phyloP scores from a whole-genome alignment of 2,888 invertebrate genomes.

The Rhamphomyia laevipes region DNA sequence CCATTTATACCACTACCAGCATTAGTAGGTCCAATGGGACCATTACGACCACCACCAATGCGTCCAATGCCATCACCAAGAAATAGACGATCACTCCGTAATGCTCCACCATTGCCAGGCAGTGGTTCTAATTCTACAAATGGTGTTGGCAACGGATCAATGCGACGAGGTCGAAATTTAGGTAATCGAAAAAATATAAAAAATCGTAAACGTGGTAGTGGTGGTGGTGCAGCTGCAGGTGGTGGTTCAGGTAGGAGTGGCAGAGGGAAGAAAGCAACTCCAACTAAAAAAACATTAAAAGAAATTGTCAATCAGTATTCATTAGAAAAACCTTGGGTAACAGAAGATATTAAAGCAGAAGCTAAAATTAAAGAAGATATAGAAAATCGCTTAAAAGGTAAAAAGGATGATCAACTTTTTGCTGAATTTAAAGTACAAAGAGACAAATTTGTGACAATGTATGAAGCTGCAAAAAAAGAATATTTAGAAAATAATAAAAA shows the following conservation, averaged over 20 bases:
- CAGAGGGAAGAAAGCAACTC: constrained; percentile 17
- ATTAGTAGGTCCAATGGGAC: constrained; percentile 10
- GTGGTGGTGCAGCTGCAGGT: neutral
- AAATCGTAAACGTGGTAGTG: constrained; percentile 3
- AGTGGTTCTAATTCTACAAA: neutral
- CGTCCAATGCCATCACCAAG: constrained; percentile 3
- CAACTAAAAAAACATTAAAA: constrained; percentile 28
- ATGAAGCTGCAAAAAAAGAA: constrained; percentile 43
- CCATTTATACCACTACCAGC: constrained; percentile 11
- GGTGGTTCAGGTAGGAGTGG: neutral
- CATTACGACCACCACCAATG: constrained; percentile 9
- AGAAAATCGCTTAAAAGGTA: constrained; percentile 37
- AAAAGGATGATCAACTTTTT: constrained; percentile 43
- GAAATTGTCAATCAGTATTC: constrained; percentile 36
- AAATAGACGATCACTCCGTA: neutral
- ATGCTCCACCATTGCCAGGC: constrained; percentile 3
- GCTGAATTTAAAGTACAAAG: constrained; percentile 45
- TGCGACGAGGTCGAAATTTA: constrained; percentile 11
- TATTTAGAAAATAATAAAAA: constrained; percentile 37
- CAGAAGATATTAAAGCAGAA: constrained; percentile 42
- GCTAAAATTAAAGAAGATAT: constrained; percentile 44
- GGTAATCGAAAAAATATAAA: constrained; percentile 6
- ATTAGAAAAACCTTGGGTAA: constrained; percentile 47
- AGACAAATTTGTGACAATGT: constrained; percentile 45
- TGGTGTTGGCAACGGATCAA: constrained; percentile 6